These are phyloP conservation scores for Microcebus ravelobensis DNA, from an alignment of 2,113 vertebrate genomes.

Conservation along the genomic window DNA sequence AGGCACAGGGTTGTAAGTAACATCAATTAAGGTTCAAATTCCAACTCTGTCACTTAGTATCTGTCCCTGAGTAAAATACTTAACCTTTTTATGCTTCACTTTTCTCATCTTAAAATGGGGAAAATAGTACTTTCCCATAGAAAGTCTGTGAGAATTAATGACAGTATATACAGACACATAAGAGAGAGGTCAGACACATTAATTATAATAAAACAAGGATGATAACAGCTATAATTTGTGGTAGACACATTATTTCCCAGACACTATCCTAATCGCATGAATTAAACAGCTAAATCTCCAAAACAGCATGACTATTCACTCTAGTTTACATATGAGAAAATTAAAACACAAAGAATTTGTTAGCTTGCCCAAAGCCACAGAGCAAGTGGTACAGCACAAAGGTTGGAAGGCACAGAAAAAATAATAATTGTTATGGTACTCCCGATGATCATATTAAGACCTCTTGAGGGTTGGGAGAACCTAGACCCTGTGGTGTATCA, in stretches of 20 bases:
- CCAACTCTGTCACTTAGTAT: background rate
- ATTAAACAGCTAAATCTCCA: background rate
- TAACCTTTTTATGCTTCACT: background rate
- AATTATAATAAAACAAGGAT: background rate
- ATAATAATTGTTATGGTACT: background rate
- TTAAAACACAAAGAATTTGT: background rate
- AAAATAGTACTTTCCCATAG: background rate
- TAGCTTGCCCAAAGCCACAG: background rate
- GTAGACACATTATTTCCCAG: background rate
- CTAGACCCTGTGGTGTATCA: background rate
- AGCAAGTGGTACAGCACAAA: background rate
- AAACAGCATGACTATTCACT: background rate
- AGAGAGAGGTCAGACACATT: too few species aligned
- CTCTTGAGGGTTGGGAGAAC: background rate
- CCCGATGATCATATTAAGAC: background rate
- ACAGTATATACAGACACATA: background rate
- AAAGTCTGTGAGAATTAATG: background rate
- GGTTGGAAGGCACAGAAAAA: background rate
- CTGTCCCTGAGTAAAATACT: background rate
- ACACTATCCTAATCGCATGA: background rate
- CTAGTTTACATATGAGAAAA: background rate
- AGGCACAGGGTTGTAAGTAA: background rate
- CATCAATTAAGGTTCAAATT: background rate
- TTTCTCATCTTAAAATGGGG: background rate
- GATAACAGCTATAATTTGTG: background rate